These are phyloP conservation scores for Actinia tenebrosa DNA, from an alignment of 64 coral and sea anemone genomes.

Conservation along the genomic window DNA sequence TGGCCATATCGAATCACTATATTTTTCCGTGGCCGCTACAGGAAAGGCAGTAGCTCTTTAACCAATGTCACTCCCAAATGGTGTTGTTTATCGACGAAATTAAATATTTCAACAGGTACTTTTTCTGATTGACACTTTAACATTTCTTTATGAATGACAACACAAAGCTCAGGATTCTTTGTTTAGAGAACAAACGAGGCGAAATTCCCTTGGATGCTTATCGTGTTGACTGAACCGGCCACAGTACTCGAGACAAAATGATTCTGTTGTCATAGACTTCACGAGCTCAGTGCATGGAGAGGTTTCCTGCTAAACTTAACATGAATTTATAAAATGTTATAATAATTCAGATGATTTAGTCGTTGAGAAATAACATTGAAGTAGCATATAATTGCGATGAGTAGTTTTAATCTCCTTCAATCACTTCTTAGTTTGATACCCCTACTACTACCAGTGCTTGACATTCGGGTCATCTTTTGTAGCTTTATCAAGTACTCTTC, in stretches of 20 bases:
- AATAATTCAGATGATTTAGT: not conserved
- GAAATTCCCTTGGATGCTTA: not conserved
- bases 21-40: not conserved
- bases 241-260: not conserved
- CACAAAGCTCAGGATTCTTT: not conserved
- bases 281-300: too few relatives aligned
- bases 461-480: not conserved
- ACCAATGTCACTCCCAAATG: not conserved
- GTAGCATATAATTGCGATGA: not conserved
- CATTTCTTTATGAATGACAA: not conserved
- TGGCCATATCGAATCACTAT: not conserved
- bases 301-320: not conserved
- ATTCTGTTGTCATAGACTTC: too few relatives aligned
- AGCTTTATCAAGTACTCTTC: not conserved
- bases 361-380: not conserved
- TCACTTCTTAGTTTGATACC: not conserved
- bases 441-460: not conserved
- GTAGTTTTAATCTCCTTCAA: not conserved
- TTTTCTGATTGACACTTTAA: conserved; percentile 3
- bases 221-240: not conserved
- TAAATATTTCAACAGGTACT: not conserved
- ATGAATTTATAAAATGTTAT: not conserved
- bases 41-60: not conserved
- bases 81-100: not conserved
- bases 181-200: not conserved